Percentiles rank a stretch among this genome's conserved stretches.
phyloP scores from a whole-genome alignment of 2,797 vertebrate genomes.

The Neoniphon sammara region DNA sequence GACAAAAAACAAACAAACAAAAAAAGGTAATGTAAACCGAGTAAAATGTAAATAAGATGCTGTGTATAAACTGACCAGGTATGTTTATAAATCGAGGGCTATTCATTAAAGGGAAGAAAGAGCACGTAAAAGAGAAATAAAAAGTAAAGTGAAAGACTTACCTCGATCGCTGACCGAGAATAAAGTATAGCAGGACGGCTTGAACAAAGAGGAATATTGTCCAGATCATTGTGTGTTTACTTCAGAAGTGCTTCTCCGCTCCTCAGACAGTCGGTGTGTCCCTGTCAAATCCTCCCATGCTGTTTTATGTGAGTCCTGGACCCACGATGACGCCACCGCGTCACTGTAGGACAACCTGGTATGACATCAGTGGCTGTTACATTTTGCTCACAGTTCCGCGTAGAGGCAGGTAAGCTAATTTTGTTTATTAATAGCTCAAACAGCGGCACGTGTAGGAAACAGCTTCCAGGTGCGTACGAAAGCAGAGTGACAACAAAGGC shows the following conservation, averaged over 20 bases:
- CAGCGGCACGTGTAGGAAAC: too few relatives aligned
- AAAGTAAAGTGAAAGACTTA: conserved; percentile 42
- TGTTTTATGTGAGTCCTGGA: conserved; percentile 22
- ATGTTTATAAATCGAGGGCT: rapidly evolving
- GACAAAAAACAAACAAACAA: too few relatives aligned
- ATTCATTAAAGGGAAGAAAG: neutral
- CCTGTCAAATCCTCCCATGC: neutral
- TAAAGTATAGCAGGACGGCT: conserved; percentile 67
- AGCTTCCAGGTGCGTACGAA: too few relatives aligned
- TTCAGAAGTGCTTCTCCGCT: too few relatives aligned
- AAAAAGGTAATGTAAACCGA: neutral
- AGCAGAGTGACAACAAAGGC: too few relatives aligned
- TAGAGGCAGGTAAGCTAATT: too few relatives aligned
- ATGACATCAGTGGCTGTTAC: too few relatives aligned
- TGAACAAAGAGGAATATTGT: conserved; percentile 68
- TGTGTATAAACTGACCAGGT: neutral
- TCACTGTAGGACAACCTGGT: too few relatives aligned
- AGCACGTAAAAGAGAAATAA: neutral
- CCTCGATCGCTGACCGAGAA: conserved; percentile 76
- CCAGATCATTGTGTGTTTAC: conserved; percentile 72
- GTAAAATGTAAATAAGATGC: neutral
- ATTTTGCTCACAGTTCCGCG: too few relatives aligned
- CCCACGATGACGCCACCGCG: too few relatives aligned
- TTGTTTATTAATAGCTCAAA: too few relatives aligned
- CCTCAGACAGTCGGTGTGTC: neutral